These are phyloP conservation scores for Rhegmatorhina hoffmannsi DNA, from an alignment of 2,113 vertebrate genomes.

Conservation along the genomic window DNA sequence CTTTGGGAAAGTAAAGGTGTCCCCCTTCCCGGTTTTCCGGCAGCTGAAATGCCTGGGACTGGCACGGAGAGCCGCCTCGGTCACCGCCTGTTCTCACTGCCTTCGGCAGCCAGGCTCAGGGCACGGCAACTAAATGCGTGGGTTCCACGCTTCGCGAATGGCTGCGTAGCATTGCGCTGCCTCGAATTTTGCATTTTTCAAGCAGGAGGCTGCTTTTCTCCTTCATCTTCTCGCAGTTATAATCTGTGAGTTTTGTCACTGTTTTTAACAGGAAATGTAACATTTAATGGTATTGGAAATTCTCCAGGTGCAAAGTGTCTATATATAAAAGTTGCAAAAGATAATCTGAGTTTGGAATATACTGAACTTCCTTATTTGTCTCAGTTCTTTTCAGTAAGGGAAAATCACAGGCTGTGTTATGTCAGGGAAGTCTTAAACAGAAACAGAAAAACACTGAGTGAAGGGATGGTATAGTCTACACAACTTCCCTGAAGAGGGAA, in stretches of 20 bases:
- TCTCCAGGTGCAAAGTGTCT: neutral
- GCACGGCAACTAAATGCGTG: neutral
- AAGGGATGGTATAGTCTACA: neutral
- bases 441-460: neutral
- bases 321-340: neutral
- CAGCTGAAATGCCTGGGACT: neutral
- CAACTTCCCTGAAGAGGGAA: neutral
- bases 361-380: neutral
- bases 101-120: neutral
- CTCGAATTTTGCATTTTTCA: neutral
- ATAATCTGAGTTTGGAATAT: neutral
- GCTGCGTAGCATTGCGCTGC: neutral
- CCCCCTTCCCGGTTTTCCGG: too few relatives aligned
- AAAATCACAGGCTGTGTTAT: neutral
- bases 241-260: neutral
- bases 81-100: neutral
- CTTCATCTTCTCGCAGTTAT: neutral
- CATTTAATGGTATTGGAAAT: neutral
- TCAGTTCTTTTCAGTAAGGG: neutral
- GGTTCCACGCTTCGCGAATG: neutral
- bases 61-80: rapidly evolving
- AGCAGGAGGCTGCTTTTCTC: neutral
- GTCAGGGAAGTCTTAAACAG: neutral
- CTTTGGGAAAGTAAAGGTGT: neutral
- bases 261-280: neutral